Evolutionary conservation across 2,797 vertebrate genomes (phyloP).

Genomic region (Carduelis carduelis): DNA sequence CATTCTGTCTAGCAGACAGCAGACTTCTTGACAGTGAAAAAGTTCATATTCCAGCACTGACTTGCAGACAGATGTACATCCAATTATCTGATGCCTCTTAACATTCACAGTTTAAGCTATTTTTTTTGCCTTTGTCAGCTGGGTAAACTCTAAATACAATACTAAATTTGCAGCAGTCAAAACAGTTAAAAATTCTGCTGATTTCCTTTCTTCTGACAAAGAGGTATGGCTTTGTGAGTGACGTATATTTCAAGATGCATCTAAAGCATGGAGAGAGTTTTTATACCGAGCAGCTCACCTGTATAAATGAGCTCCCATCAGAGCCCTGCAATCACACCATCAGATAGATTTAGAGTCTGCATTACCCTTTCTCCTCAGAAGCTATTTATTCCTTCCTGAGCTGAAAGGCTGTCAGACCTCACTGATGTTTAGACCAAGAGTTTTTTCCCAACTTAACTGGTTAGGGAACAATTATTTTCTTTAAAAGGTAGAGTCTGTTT

Average conservation of each 20-base stretch:
- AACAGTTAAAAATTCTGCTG: neutral
- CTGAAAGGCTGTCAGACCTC: slow-evolving; percentile 33
- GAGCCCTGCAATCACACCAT: slow-evolving; percentile 32
- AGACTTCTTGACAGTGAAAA: neutral
- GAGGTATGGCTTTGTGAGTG: neutral
- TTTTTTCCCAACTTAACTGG: neutral
- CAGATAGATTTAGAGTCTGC: slow-evolving; percentile 13
- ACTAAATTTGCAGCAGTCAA: neutral
- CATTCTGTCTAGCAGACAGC: neutral
- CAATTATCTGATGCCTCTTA: neutral
- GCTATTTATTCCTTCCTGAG: slow-evolving; percentile 29
- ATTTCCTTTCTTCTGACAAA: neutral
- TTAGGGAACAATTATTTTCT: neutral
- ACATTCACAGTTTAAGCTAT: neutral
- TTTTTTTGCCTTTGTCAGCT: neutral
- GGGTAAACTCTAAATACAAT: neutral
- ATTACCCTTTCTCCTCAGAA: slow-evolving; percentile 34
- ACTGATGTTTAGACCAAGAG: neutral
- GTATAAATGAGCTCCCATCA: slow-evolving; percentile 27
- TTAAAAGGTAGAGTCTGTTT: neutral
- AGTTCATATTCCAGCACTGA: neutral
- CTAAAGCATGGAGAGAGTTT: neutral
- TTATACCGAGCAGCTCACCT: slow-evolving; percentile 2
- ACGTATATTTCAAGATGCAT: neutral
- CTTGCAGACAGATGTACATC: neutral